Percentiles rank a stretch among this genome's conserved stretches.
Conservation (phyloP, 2,888 invertebrate genomes). For the Scaptomyza caliginosa region DNA sequence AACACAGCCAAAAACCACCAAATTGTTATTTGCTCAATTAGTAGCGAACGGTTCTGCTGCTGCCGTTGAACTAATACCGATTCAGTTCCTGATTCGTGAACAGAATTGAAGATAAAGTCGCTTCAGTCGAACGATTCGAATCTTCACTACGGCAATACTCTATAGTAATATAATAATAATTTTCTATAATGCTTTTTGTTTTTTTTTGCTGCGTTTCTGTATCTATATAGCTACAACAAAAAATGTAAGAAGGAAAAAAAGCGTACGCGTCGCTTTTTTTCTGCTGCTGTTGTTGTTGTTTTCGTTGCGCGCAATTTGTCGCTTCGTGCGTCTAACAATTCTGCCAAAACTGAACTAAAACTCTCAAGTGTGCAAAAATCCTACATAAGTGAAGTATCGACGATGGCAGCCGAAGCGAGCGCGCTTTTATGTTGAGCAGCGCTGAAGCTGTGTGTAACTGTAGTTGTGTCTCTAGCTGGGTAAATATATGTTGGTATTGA, state of each 20-base stretch:
- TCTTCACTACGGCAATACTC: slow-evolving; percentile 3
- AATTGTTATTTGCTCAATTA: slow-evolving; percentile 54
- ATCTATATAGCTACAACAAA: slow-evolving; percentile 47
- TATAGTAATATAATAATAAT: slow-evolving; percentile 11
- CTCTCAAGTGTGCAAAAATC: slow-evolving; percentile 75
- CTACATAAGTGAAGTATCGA: slow-evolving; percentile 70
- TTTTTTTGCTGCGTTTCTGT: slow-evolving; percentile 42
- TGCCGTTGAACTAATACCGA: slow-evolving; percentile 30
- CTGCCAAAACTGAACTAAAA: slow-evolving; percentile 80
- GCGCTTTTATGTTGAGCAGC: slow-evolving; percentile 60
- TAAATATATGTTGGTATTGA: slow-evolving; percentile 53
- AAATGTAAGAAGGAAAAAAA: no score
- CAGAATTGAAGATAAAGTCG: slow-evolving; percentile 43
- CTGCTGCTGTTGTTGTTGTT: not conserved
- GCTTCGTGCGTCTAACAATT: slow-evolving; percentile 70
- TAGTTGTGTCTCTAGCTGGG: slow-evolving; percentile 31
- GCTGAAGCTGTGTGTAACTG: slow-evolving; percentile 20
- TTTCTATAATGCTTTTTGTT: slow-evolving; percentile 7
- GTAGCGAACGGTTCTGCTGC: no score
- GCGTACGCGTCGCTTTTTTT: slow-evolving; percentile 27
- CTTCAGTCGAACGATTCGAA: slow-evolving; percentile 23
- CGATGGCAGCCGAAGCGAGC: slow-evolving; percentile 30
- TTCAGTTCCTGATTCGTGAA: slow-evolving; percentile 20
- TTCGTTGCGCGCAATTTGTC: slow-evolving; percentile 50
- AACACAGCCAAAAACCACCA: slow-evolving; percentile 10